Base-by-base conservation (phyloP, 2,797 vertebrate species). In the Discoglossus pictus region DNA sequence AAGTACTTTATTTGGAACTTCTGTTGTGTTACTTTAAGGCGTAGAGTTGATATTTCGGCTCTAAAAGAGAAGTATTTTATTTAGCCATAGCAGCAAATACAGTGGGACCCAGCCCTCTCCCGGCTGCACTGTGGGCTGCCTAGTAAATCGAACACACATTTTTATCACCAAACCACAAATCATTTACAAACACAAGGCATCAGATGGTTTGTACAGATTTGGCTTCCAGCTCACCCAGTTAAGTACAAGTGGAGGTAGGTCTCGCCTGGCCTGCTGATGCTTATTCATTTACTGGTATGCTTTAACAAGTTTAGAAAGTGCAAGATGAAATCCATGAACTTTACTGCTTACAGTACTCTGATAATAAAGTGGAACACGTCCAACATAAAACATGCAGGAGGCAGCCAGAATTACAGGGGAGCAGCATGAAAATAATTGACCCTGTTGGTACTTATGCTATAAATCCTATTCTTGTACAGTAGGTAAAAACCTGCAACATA, bases 61-160 rank as follows among this genome's bases (percentile, higher is more conserved):
- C 20, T 43, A 63, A 78, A 56, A 58, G 54, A 17, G 80, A 83
- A 81, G 81, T 83, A 77, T 88, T 86, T 74, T 42, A 69, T 65
- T 78, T 82, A 74, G 36, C 36, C 13, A n/a, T 40, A 17, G n/a
- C 35, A n/a, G 23, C 53, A 50, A 58, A 16, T 34, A 18, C 5
- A 11, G 25, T 77, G 58, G 76, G 76, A 73, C 79, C 78, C 59
- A 73, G 77, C 76, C 79, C 75, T n/a, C 68, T 75, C 23, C 55
- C 21, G 52, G 48, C 35, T n/a, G 76, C 74, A 79, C 84, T 84
- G 84, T 76, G 86, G 87, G 74, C 73, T 65, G 76, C 52, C 74
- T 74, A 35, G 78, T 89, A 90, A n/a, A 91, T 90, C 83, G 79
- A 85, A 87, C 79, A 81, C 79, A 85, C 75, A 69, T 79, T 88